Evolutionary conservation across 2,113 vertebrate species (phyloP), one percentile per base, ranked within the genome.

Genomic region (Psilopsiagon aurifrons): DNA sequence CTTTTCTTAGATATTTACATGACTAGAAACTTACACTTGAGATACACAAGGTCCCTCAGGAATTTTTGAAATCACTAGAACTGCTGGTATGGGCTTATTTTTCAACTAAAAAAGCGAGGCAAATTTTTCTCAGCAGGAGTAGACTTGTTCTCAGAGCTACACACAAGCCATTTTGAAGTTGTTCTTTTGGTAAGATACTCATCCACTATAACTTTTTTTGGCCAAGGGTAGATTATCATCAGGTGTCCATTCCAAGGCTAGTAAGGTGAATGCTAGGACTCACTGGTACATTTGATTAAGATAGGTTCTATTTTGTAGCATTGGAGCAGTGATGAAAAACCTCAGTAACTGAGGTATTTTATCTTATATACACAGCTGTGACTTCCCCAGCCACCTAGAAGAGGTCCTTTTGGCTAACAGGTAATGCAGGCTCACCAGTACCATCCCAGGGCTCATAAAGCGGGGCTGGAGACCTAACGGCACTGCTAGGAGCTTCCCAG

Each of bases 391-490:
- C 17, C 44, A 25, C 2, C 3, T 71, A 51, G 68, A 74, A 80
- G 47, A 85, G 28, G 20, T 13, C 7, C 10, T 85, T 33, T 15
- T 19, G 25, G 18, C 67, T 41, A 46, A 3, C 23, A 68, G 63
- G 22, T 69, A 71, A 25, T 8, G 16, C 17, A 81, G 49, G 39
- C 8, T 83, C 39, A 39, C 33, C 63, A 63, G 35, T 2, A 39
- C 49, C 12, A 22, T 16, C 54, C 43, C n/a, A 55, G 46, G 1
- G 33, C 8, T 73, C 17, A 7, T 6, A 2, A 0, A 15, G n/a
- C 49, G 75, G 49, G 19, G 10, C 23, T 39, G 31, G 35, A 49
- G 24, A 4, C 12, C 17, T 41, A 25, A 41, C 8, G 19, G 47
- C 27, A 11, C 39, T 49, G 18, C 28, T 16, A 47, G 54, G 37